Conservation (phyloP, 2,888 invertebrate species). For the Myopa tessellatipennis region DNA sequence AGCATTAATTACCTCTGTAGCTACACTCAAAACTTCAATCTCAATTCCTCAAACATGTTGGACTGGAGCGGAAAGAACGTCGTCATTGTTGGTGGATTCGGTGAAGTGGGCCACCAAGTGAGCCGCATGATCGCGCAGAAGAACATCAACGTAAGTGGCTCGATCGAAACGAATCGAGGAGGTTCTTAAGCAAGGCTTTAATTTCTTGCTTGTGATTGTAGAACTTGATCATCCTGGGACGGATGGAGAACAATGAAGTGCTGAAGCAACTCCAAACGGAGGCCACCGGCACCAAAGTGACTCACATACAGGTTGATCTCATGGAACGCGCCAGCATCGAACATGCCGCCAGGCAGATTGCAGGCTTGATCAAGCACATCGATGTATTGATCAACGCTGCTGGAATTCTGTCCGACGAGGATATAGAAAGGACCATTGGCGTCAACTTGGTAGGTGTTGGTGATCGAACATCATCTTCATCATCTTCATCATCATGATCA, state of each 20-base stretch:
- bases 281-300: constrained; percentile 53
- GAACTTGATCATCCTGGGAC: constrained; percentile 59
- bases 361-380: constrained; percentile 56
- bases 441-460: constrained; percentile 60
- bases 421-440: constrained; percentile 61
- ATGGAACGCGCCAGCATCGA: constrained; percentile 57
- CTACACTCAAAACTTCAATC: neutral
- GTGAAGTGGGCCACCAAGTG: constrained; percentile 59
- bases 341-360: constrained; percentile 57
- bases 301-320: constrained; percentile 60
- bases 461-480: neutral
- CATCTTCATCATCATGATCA: neutral
- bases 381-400: constrained; percentile 63
- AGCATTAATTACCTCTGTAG: neutral
- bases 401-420: constrained; percentile 62
- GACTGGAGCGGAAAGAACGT: constrained; percentile 62
- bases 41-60: constrained; percentile 53
- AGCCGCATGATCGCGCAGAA: constrained; percentile 60
- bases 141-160: constrained; percentile 53
- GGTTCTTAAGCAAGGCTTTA: neutral
- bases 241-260: constrained; percentile 63
- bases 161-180: neutral
- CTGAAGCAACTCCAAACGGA: constrained; percentile 60
- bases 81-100: constrained; percentile 60
- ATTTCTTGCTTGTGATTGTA: constrained; percentile 28